These are phyloP conservation scores for Limnephilus marmoratus DNA, from an alignment of 2,888 invertebrate species.

Conservation along the genomic window DNA sequence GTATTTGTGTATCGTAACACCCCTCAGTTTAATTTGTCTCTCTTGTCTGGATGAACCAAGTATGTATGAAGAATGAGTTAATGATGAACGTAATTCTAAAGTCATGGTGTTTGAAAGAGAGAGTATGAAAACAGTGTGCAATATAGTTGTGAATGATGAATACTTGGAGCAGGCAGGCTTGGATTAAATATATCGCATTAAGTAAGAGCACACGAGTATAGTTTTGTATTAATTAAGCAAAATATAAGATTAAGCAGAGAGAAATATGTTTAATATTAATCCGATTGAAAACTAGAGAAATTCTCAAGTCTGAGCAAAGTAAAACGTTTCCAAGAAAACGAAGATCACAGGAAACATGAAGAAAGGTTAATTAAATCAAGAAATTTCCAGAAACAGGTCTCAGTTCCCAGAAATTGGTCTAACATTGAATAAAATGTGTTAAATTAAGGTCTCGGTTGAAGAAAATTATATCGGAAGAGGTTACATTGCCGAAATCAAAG, in stretches of 20 bases:
- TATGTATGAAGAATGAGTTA: too few relatives aligned
- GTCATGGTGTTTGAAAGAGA: too few relatives aligned
- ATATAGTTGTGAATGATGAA: too few relatives aligned
- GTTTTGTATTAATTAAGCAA: neutral
- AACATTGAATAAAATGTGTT: neutral
- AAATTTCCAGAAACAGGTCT: neutral
- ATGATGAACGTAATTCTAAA: too few relatives aligned
- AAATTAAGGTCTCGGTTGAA: neutral
- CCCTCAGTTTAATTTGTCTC: too few relatives aligned
- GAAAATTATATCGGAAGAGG: neutral
- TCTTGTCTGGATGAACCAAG: too few relatives aligned
- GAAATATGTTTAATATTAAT: neutral
- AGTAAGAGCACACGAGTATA: too few relatives aligned
- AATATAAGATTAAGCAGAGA: too few relatives aligned
- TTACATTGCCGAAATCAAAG: neutral
- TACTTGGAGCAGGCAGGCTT: too few relatives aligned
- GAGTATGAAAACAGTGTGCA: too few relatives aligned
- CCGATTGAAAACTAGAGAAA: neutral
- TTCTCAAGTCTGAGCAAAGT: neutral
- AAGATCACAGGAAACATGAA: neutral
- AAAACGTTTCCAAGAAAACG: neutral
- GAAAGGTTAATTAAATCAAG: neutral
- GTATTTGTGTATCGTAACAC: too few relatives aligned
- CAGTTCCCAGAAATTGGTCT: neutral
- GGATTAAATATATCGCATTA: too few relatives aligned